phyloP scores from a whole-genome alignment of 1,140 invertebrate genomes.

The Neodiprion virginianus region DNA sequence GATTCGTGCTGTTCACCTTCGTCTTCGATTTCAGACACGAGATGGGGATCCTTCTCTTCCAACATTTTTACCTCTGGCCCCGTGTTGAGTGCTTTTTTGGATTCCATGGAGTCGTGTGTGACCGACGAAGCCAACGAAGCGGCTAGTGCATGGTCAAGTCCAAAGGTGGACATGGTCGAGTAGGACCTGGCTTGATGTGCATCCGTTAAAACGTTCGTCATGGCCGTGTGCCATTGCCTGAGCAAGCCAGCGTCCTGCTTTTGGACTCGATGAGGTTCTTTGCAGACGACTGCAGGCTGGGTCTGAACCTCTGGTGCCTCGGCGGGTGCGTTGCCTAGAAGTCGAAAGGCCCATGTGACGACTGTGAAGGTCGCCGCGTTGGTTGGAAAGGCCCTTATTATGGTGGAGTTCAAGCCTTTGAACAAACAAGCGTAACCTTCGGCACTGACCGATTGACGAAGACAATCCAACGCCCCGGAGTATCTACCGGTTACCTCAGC shows the following conservation, averaged over 20 bases:
- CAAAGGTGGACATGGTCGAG: neutral
- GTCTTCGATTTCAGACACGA: neutral
- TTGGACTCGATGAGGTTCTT: neutral
- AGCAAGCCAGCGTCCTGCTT: neutral
- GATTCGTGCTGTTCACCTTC: neutral
- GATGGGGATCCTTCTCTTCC: neutral
- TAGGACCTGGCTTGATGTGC: neutral
- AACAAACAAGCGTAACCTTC: conserved; percentile 76
- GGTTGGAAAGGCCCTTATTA: conserved; percentile 88
- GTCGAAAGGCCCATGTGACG: conserved; percentile 76
- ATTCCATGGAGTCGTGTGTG: neutral
- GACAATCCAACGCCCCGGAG: conserved; percentile 74
- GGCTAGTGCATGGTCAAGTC: neutral
- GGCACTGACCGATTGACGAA: conserved; percentile 68
- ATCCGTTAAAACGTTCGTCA: neutral
- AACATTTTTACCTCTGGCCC: neutral
- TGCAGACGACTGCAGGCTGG: conserved; percentile 26
- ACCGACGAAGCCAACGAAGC: neutral
- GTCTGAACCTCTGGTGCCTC: conserved; percentile 34
- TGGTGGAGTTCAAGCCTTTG: conserved; percentile 76
- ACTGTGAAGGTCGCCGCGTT: conserved; percentile 91
- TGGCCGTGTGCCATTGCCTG: neutral
- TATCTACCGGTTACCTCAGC: conserved; percentile 72
- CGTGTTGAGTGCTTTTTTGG: neutral
- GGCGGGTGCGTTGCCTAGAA: conserved; percentile 32